Evolutionary conservation across 2,888 invertebrate genomes (phyloP), one percentile per base, ranked within the genome.

Genomic region (Drosophila subsilvestris): DNA sequence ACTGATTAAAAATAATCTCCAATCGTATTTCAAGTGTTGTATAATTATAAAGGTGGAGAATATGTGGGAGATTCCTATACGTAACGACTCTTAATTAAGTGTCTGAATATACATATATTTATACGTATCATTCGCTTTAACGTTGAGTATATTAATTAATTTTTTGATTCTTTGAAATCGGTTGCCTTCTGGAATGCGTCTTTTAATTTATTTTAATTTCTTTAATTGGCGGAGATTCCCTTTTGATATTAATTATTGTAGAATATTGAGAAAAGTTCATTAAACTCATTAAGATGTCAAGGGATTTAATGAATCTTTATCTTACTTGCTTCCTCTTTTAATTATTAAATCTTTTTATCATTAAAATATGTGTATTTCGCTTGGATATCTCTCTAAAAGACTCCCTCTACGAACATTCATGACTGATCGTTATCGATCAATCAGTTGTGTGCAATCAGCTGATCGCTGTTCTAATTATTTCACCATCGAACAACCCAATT

Each of bases 381-480:
- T 9, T 9, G 27, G 9, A 27, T 9, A 9, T 27, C 8, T 1
- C 8, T 27, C 27, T 27, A 1, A 8, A 27, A 3, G 5, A n/a
- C 18, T 37, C 12, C 5, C 5, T 25, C 25, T 25, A 25, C 6
- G 32, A 32, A 32, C 32, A 4, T 2, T 32, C 32, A 44, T 63
- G 49, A 44, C 63, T 17, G 61, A 49, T 50, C 25, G 14, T 18
- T 22, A 42, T 22, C 27, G 48, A 48, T 42, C 49, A 10, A 44
- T 60, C 48, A 63, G 22, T n/a, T n/a, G 12, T 27, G 27, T n/a
- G 43, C 25, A 55, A 65, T 65, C 14, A n/a, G 43, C 29, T 22
- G 37, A 49, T 63, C 4, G 29, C 27, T 65, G 65, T 55, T 65
- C 48, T 55, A 65, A 29, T 55, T 48, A 42, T 63, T 65, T 63